Evolutionary conservation across 2,888 invertebrate species (phyloP).

Genomic region (Ischnus inquisitorius): DNA sequence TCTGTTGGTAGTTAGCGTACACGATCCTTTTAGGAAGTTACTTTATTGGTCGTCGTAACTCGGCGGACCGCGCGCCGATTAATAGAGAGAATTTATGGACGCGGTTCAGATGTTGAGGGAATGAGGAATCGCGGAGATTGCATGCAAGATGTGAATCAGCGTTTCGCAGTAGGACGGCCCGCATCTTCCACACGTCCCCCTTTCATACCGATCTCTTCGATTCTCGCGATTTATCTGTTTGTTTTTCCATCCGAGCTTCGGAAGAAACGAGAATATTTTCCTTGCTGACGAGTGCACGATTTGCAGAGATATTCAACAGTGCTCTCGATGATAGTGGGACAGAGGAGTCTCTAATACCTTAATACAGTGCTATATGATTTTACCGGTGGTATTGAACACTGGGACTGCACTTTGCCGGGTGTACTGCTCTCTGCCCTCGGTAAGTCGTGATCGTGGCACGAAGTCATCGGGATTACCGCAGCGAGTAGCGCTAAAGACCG

Average conservation of each 20-base stretch:
- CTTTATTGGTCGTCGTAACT: too few species aligned
- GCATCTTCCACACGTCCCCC: constrained; percentile 38
- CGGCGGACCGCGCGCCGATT: too few species aligned
- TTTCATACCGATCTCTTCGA: constrained; percentile 38
- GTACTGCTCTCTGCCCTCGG: constrained; percentile 33
- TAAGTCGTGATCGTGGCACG: constrained; percentile 48
- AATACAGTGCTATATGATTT: background rate
- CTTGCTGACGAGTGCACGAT: background rate
- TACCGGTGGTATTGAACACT: background rate
- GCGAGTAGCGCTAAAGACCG: constrained; percentile 50
- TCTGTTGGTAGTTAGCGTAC: too few species aligned
- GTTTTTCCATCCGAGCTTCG: constrained; percentile 10
- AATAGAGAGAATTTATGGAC: background rate
- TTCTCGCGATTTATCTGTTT: constrained; percentile 57
- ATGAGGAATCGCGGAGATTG: constrained; percentile 1
- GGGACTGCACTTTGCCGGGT: background rate
- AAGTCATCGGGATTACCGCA: constrained; percentile 39
- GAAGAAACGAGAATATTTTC: too few species aligned
- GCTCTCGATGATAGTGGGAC: background rate
- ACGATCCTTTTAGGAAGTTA: too few species aligned
- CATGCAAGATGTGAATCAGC: background rate
- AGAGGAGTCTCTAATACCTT: background rate
- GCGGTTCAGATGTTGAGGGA: background rate
- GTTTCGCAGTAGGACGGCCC: constrained; percentile 44
- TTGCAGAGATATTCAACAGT: background rate